Base-by-base conservation (phyloP, 2,113 vertebrate species). In the Rhynchomys soricoides region DNA sequence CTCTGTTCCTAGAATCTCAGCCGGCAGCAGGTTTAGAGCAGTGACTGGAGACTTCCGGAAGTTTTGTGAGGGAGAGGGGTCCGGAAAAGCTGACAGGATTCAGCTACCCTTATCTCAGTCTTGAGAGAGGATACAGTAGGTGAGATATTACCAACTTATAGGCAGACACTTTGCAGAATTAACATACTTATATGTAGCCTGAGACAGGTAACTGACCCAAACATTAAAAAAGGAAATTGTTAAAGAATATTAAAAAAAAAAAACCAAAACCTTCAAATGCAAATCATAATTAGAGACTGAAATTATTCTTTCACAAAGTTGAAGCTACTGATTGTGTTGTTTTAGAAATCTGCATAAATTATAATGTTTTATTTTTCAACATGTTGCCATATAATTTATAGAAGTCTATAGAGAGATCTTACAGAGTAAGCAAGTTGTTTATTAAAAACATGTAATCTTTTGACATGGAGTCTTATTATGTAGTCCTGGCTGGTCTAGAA, bases 201-300 rank as follows among this genome's bases (percentile, higher is more conserved):
- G 13, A 34, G 45, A 24, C n/a, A 83, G 57, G 57, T 83, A 8
- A 62, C 81, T 83, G 57, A 62, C n/a, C n/a, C n/a, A 62, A 62
- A 62, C 55, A 40, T 83, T 62, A 43, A 62, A 83, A 43, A 75
- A 74, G 29, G 43, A 21, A 86, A 31, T 34, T 48, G 7, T 66
- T 34, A 96, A 96, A 86, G 8, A 68, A 45, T 86, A 77, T 68
- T 92, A 29, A 55, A 59, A 17, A 85, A 94, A 59, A 37, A 26
- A 22, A 16, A 50, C n/a, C n/a, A n/a, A 22, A 50, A 0, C 3
- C 55, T 93, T 62, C 45, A 3, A 1, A 48, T 68, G 16, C 17
- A 2, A 86, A 21, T 89, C 52, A 70, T 15, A 85, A 48, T 93
- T 93, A 85, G 43, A 71, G 45, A 31, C 5, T 91, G 24, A 92